These are phyloP conservation scores for Myodes glareolus DNA, from an alignment of 2,113 vertebrate species.

Conservation along the genomic window DNA sequence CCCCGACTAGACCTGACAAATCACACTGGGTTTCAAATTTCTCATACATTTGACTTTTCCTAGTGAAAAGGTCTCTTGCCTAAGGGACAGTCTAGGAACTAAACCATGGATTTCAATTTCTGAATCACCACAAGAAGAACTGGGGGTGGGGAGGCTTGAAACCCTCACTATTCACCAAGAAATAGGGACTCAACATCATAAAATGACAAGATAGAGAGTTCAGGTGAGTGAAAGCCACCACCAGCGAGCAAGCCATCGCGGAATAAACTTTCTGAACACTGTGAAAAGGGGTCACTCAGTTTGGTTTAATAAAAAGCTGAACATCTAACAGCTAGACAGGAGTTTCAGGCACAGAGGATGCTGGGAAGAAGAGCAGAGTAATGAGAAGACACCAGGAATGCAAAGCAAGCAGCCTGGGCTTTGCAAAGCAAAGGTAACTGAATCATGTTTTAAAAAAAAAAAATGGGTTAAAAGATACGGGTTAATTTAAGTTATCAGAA, in stretches of 20 bases:
- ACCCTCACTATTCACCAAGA: constrained; percentile 21
- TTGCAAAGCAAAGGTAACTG: too few species aligned
- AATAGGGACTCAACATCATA: not conserved
- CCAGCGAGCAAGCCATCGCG: not conserved
- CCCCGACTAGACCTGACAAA: constrained; percentile 1
- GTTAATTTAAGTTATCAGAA: not conserved
- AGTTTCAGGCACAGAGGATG: not conserved
- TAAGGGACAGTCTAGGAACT: constrained; percentile 23
- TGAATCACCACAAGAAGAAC: constrained; percentile 8
- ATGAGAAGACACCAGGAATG: not conserved
- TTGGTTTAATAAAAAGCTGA: not conserved
- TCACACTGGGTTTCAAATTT: not conserved
- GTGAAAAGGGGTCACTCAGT: not conserved
- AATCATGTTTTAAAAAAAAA: not conserved
- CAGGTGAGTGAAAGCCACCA: not conserved
- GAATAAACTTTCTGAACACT: not conserved
- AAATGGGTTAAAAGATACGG: not conserved
- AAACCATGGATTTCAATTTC: constrained; percentile 41
- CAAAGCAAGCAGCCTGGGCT: not conserved
- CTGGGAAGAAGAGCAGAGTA: not conserved
- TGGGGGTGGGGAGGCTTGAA: not conserved
- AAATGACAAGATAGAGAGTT: constrained; percentile 18
- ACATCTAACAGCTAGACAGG: not conserved
- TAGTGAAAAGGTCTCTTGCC: not conserved
- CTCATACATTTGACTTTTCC: constrained; percentile 20